Conservation (phyloP, 1,140 invertebrate species). For the Heliconius congener region DNA sequence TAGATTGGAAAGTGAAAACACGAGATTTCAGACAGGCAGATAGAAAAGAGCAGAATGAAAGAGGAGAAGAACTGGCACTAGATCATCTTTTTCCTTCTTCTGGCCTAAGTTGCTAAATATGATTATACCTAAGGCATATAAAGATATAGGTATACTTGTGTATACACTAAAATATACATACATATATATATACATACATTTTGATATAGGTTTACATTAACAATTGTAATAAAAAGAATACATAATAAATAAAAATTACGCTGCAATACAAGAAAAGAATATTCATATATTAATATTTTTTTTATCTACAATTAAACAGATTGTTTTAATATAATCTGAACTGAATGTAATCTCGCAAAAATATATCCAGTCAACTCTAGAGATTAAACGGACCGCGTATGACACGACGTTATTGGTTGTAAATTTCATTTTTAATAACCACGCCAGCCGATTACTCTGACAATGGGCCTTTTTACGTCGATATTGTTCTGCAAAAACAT, state of each 20-base stretch:
- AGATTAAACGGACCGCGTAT: conserved; percentile 22
- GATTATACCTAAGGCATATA: too few species aligned
- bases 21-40: too few species aligned
- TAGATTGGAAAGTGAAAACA: too few species aligned
- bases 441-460: conserved; percentile 20
- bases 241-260: neutral
- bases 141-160: too few species aligned
- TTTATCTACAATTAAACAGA: too few species aligned
- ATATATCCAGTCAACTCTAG: neutral
- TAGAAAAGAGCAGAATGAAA: too few species aligned
- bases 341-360: conserved; percentile 17
- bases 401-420: conserved; percentile 33
- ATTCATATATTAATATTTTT: too few species aligned
- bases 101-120: too few species aligned
- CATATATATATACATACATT: neutral
- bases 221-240: neutral
- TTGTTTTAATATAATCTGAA: neutral
- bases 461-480: conserved; percentile 22
- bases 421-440: conserved; percentile 32
- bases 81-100: too few species aligned
- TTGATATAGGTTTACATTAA: neutral
- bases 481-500: conserved; percentile 14
- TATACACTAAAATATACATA: too few species aligned
- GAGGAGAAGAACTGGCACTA: too few species aligned
- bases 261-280: neutral